phyloP scores from a whole-genome alignment of 2,888 invertebrate species.

The Matsumyia berberina region DNA sequence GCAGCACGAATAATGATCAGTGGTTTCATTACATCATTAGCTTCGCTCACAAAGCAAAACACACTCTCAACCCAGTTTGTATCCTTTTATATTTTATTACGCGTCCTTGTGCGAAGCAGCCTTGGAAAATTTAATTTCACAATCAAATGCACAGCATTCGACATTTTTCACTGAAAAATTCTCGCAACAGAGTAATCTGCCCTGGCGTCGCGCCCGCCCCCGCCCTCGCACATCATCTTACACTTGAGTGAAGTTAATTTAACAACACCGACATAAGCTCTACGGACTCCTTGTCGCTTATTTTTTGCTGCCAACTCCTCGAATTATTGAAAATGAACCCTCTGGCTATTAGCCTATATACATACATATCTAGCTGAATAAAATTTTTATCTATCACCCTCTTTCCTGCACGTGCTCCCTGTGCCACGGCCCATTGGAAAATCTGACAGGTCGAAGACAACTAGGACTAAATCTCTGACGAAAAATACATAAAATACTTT shows the following conservation, averaged over 20 bases:
- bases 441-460: conserved; percentile 27
- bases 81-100: background rate
- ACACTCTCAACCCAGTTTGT: background rate
- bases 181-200: background rate
- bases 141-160: conserved; percentile 42
- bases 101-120: conserved; percentile 26
- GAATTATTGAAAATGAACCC: conserved; percentile 56
- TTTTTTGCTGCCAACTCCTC: conserved; percentile 31
- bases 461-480: conserved; percentile 14
- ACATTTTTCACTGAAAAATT: conserved; percentile 12
- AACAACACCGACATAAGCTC: conserved; percentile 22
- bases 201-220: background rate
- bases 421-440: conserved; percentile 8
- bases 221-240: conserved; percentile 36
- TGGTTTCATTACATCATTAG: conserved; percentile 22
- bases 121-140: conserved; percentile 66
- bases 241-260: conserved; percentile 55
- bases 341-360: conserved; percentile 28
- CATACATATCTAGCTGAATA: conserved; percentile 34
- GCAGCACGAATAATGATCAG: background rate
- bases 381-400: conserved; percentile 4
- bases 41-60: background rate
- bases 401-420: background rate
- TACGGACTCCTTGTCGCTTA: conserved; percentile 18
- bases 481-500: conserved; percentile 7